Conservation (phyloP, 2,113 vertebrate species). For the Gobio gobio region DNA sequence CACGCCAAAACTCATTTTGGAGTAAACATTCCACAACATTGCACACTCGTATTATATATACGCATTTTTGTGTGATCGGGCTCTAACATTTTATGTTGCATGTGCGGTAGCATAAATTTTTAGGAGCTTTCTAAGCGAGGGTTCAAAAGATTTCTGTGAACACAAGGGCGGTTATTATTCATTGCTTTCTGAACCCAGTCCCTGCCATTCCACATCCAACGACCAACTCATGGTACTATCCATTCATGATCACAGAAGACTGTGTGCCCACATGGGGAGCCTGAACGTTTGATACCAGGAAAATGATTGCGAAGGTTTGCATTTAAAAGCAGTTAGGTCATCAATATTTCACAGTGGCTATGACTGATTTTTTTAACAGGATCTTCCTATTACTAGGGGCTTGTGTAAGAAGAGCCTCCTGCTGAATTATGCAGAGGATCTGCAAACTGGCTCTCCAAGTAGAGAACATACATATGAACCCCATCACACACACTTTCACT, state of each 20-base stretch:
- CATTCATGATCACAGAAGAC: conserved; percentile 50
- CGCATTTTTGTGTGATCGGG: no score
- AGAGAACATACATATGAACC: conserved; percentile 32
- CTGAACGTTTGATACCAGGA: conserved; percentile 50
- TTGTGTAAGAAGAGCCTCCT: conserved; percentile 71
- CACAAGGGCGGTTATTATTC: neutral
- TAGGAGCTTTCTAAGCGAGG: neutral
- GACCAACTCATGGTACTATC: conserved; percentile 43
- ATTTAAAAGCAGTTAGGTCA: conserved; percentile 66
- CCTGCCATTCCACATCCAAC: neutral
- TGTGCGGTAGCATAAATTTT: neutral
- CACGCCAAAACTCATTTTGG: no score
- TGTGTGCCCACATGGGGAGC: conserved; percentile 13
- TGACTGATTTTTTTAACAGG: conserved; percentile 68
- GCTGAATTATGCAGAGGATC: conserved; percentile 68
- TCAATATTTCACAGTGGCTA: conserved; percentile 69
- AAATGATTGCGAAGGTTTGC: conserved; percentile 64
- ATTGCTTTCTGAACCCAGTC: neutral
- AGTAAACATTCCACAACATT: no score
- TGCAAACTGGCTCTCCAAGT: conserved; percentile 21
- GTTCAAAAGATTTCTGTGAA: neutral
- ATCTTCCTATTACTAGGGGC: conserved; percentile 61
- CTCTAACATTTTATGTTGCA: no score
- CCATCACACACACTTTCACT: conserved; percentile 24
- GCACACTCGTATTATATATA: no score